phyloP scores from a whole-genome alignment of 1,140 invertebrate genomes.

The Callitettix versicolor region DNA sequence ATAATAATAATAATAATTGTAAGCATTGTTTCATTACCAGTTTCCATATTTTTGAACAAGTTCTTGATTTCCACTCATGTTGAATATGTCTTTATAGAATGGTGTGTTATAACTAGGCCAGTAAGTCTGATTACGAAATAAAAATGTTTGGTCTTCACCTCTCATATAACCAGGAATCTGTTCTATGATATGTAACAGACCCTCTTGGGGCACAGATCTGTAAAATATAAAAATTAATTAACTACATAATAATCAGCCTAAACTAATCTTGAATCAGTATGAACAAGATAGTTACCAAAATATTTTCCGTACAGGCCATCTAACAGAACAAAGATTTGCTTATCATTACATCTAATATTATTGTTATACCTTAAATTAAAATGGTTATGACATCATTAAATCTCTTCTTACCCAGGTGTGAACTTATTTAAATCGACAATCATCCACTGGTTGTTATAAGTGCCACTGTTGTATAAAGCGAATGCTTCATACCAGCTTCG shows the following conservation, averaged over 20 bases:
- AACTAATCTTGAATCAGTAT: too few species aligned
- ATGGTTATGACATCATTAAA: too few species aligned
- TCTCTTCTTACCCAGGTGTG: slow-evolving; percentile 8
- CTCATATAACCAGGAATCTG: slow-evolving; percentile 37
- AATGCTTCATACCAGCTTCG: slow-evolving; percentile 45
- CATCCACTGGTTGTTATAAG: slow-evolving; percentile 77
- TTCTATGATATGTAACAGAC: slow-evolving; percentile 60
- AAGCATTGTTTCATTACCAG: too few species aligned
- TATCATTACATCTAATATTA: too few species aligned
- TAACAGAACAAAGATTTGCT: too few species aligned
- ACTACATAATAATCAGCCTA: too few species aligned
- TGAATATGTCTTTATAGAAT: slow-evolving; percentile 52
- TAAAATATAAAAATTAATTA: too few species aligned
- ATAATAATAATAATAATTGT: too few species aligned
- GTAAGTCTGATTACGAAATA: slow-evolving; percentile 38
- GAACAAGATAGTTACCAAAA: too few species aligned
- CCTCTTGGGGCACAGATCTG: too few species aligned
- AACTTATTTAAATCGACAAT: slow-evolving; percentile 42
- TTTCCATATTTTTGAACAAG: slow-evolving; percentile 52
- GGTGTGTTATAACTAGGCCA: slow-evolving; percentile 68
- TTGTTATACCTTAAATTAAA: too few species aligned
- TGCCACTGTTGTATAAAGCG: slow-evolving; percentile 57
- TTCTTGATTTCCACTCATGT: slow-evolving; percentile 47
- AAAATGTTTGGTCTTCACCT: slow-evolving; percentile 1
- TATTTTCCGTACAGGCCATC: too few species aligned